These are phyloP conservation scores for Hyperoplus immaculatus DNA, from an alignment of 2,797 vertebrate species.

Conservation along the genomic window DNA sequence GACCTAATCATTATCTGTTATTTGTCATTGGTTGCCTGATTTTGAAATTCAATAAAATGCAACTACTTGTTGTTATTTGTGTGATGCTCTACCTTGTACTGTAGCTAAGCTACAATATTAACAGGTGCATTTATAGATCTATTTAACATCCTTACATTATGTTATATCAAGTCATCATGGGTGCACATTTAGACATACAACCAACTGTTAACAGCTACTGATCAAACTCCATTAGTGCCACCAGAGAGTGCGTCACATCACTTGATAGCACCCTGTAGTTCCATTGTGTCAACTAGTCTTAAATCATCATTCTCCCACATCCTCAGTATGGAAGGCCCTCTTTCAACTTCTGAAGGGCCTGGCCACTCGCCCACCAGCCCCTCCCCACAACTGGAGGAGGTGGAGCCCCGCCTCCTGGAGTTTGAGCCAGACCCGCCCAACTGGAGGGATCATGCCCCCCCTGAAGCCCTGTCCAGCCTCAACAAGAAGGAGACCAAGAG, in stretches of 20 bases:
- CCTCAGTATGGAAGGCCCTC: conserved; percentile 68
- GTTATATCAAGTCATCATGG: background rate
- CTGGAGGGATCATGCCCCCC: conserved; percentile 88
- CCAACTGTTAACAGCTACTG: background rate
- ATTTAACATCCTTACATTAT: conserved; percentile 14
- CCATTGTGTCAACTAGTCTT: background rate
- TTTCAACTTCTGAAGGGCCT: conserved; percentile 61
- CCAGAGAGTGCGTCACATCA: background rate
- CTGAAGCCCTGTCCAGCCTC: conserved; percentile 84
- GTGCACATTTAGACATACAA: conserved; percentile 16
- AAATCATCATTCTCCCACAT: background rate
- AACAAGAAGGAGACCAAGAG: conserved; percentile 91
- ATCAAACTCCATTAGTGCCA: background rate
- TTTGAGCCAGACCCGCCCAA: conserved; percentile 90
- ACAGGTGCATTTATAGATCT: background rate
- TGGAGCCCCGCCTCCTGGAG: conserved; percentile 88
- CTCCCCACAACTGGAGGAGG: conserved; percentile 85
- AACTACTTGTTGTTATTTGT: background rate
- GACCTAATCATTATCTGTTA: background rate
- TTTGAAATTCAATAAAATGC: background rate
- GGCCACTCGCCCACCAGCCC: conserved; percentile 77
- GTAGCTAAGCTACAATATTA: background rate
- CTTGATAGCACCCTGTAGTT: conserved; percentile 13
- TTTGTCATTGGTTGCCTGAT: background rate
- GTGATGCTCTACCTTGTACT: background rate